Evolutionary conservation across 2,888 invertebrate species (phyloP).

Genomic region (Tolmerus cingulatus): DNA sequence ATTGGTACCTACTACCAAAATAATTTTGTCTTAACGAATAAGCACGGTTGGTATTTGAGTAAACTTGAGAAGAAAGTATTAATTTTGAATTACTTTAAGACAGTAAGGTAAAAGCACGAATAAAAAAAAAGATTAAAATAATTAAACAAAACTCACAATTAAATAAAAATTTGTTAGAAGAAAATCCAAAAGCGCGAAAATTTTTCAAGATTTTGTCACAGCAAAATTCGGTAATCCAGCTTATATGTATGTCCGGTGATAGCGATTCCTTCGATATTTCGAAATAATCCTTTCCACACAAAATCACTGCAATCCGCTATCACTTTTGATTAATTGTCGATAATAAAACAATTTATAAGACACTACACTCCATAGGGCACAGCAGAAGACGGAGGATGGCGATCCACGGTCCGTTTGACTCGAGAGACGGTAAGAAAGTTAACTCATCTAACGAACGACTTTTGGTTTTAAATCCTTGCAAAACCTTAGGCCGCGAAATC

Average conservation of each 20-base stretch:
- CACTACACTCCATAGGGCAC: not conserved
- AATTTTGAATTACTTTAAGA: not conserved
- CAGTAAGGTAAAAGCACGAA: too few species aligned
- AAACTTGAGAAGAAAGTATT: not conserved
- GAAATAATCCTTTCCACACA: not conserved
- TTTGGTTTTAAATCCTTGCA: slow-evolving; percentile 25
- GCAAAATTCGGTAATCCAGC: not conserved
- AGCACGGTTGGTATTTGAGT: not conserved
- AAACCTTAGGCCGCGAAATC: not conserved
- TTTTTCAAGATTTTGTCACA: not conserved
- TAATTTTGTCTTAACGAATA: not conserved
- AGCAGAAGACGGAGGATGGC: not conserved
- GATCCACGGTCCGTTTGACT: slow-evolving; percentile 1
- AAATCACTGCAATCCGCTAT: not conserved
- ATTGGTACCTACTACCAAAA: not conserved
- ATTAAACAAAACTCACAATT: not conserved
- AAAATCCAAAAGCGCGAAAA: not conserved
- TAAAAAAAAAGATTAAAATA: not conserved
- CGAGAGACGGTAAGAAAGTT: slow-evolving; percentile 5
- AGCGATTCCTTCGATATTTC: not conserved
- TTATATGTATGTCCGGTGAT: not conserved
- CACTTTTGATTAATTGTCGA: not conserved
- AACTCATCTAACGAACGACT: not conserved
- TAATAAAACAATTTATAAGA: not conserved
- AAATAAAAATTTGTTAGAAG: not conserved